phyloP scores from a whole-genome alignment of 2,888 invertebrate genomes.

The Andrena camellia region DNA sequence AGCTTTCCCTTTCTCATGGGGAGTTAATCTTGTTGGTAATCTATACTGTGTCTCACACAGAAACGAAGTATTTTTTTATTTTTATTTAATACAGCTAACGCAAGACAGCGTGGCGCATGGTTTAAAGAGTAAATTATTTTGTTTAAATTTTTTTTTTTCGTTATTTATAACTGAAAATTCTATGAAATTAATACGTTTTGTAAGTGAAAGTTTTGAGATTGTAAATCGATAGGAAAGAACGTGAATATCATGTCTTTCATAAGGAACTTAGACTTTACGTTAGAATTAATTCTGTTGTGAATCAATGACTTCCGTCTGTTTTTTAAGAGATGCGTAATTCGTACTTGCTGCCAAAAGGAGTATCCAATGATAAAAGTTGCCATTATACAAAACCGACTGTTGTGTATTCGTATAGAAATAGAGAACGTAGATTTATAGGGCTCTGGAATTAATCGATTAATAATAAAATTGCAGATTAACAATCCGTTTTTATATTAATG shows the following conservation, averaged over 20 bases:
- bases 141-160: slow-evolving; percentile 8
- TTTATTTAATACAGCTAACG: slow-evolving; percentile 23
- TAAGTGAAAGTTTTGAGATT: slow-evolving; percentile 35
- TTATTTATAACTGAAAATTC: slow-evolving; percentile 28
- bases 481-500: slow-evolving; percentile 48
- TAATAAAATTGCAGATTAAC: slow-evolving; percentile 32
- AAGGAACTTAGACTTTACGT: slow-evolving; percentile 45
- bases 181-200: slow-evolving; percentile 24
- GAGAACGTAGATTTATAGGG: slow-evolving; percentile 49
- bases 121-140: slow-evolving; percentile 24
- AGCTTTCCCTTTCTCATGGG: slow-evolving; percentile 67
- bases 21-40: slow-evolving; percentile 56
- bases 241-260: slow-evolving; percentile 36
- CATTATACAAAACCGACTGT: slow-evolving; percentile 56
- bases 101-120: slow-evolving; percentile 1
- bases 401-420: slow-evolving; percentile 56
- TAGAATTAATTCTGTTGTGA: slow-evolving; percentile 32
- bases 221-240: slow-evolving; percentile 35
- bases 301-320: slow-evolving; percentile 52
- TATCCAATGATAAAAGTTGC: slow-evolving; percentile 56
- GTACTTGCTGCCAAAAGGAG: slow-evolving; percentile 58
- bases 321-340: slow-evolving; percentile 35
- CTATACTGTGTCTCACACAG: slow-evolving; percentile 29
- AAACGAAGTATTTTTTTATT: slow-evolving; percentile 22
- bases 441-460: slow-evolving; percentile 61